These are phyloP conservation scores for Anguilla japonica DNA, from an alignment of 2,113 vertebrate genomes.

Conservation along the genomic window DNA sequence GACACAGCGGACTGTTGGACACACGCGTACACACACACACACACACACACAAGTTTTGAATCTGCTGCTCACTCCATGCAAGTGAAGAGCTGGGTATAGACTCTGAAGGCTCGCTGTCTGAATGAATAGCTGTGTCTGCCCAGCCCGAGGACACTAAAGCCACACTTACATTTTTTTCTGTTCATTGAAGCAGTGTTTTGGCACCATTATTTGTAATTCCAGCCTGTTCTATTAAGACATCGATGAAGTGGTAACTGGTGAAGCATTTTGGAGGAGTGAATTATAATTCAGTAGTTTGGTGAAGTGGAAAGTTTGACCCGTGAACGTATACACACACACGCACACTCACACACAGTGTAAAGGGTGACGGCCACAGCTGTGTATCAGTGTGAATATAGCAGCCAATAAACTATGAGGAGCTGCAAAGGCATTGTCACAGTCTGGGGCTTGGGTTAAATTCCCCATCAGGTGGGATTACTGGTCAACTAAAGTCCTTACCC, in stretches of 20 bases:
- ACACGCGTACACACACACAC: background rate
- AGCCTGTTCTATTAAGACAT: background rate
- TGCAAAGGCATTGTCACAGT: background rate
- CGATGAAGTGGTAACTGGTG: background rate
- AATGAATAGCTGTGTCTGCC: background rate
- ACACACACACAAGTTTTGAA: background rate
- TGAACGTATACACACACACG: background rate
- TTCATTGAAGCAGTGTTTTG: background rate
- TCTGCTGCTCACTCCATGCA: background rate
- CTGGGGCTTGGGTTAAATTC: background rate
- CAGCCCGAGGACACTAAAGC: background rate
- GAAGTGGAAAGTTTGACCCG: background rate
- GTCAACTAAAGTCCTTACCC: background rate
- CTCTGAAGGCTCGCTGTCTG: background rate
- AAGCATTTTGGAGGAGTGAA: background rate
- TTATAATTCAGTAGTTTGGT: background rate
- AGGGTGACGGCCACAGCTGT: background rate
- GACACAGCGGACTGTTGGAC: background rate
- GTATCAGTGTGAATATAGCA: constrained; percentile 12
- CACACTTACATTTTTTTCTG: background rate
- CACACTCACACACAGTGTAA: background rate
- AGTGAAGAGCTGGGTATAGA: background rate
- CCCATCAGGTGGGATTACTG: background rate
- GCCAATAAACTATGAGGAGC: background rate
- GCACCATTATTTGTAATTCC: background rate